Evolutionary conservation across 2,113 vertebrate genomes (phyloP).

Genomic region (Osmerus eperlanus): DNA sequence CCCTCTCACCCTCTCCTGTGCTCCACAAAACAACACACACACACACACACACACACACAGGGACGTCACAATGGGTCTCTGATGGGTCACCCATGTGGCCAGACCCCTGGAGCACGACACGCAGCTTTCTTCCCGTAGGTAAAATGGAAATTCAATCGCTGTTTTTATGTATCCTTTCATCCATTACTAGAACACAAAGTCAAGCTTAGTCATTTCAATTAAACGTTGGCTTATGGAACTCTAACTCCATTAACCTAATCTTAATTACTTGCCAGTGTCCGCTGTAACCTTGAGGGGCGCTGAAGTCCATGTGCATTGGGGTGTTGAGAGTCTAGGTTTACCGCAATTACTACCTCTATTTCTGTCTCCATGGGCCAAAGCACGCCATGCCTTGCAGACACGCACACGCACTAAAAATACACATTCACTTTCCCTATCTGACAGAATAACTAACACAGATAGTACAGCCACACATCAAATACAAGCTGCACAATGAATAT

Average conservation of each 20-base stretch:
- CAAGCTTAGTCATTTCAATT: slow-evolving; percentile 54
- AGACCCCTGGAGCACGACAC: slow-evolving; percentile 21
- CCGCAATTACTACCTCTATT: slow-evolving; percentile 23
- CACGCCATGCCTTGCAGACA: neutral
- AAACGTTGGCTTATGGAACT: slow-evolving; percentile 58
- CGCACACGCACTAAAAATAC: too few species aligned
- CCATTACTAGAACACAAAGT: slow-evolving; percentile 32
- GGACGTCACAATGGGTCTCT: neutral
- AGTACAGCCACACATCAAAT: slow-evolving; percentile 16
- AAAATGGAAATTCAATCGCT: slow-evolving; percentile 43
- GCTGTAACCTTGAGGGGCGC: slow-evolving; percentile 49
- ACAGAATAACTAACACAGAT: slow-evolving; percentile 7
- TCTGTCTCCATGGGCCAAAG: slow-evolving; percentile 12
- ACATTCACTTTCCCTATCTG: neutral
- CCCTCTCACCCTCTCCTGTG: too few species aligned
- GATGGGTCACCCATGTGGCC: slow-evolving; percentile 15
- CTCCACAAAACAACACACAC: neutral
- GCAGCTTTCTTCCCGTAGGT: slow-evolving; percentile 23
- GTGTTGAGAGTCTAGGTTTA: slow-evolving; percentile 35
- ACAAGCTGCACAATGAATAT: neutral
- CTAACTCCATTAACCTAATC: slow-evolving; percentile 69
- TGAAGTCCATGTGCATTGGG: slow-evolving; percentile 26
- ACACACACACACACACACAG: neutral
- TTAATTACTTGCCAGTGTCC: slow-evolving; percentile 63
- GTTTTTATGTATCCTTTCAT: slow-evolving; percentile 28